Evolutionary conservation across 2,113 vertebrate genomes (phyloP), one percentile per base, ranked within the genome.

Genomic region (Setophaga petechia): DNA sequence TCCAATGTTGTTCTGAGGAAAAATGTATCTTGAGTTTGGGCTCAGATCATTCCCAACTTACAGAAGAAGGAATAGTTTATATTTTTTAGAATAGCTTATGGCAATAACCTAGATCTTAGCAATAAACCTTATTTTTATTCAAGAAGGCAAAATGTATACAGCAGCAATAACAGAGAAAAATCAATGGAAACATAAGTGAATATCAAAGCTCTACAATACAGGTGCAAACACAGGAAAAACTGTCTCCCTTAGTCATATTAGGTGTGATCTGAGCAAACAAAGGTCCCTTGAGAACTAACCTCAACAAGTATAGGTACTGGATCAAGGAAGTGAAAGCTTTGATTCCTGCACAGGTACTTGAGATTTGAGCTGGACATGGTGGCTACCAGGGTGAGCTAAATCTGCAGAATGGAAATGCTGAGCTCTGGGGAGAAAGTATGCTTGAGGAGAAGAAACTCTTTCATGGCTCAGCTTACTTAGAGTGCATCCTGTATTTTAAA

Each of bases 91-190:
- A 51, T 19, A 46, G n/a, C 54, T 91, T 39, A 44, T 5, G 15
- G 47, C 39, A 71, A 84, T 80, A 77, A 47, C 27, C 18, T 68
- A 79, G 66, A 67, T 84, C 28, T 68, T 80, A 63, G 65, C 52
- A 68, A 71, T 65, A 90, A 86, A n/a, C 10, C 27, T 75, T 10
- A 33, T 82, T 77, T 76, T 59, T 76, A 85, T 94, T 90, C 52
- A 68, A 68, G 68, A 57, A 72, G 47, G 18, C 31, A 93, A 94
- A 91, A 68, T 12, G 12, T 76, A 66, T 76, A 83, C 19, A 80
- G n/a, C 43, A 89, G 15, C 67, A 95, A 57, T 80, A 86, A 72
- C 18, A 67, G 86, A 68, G n/a, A 58, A 91, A 91, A 96, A 92
- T 84, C 44, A 74, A 43, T 94, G 33, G 44, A 72, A 92, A 68